Percentiles rank a stretch among this genome's conserved stretches.
Evolutionary conservation across 35 echinoderm and acorn worm species (phyloP).

Genomic region (Ophioderma brevispina): DNA sequence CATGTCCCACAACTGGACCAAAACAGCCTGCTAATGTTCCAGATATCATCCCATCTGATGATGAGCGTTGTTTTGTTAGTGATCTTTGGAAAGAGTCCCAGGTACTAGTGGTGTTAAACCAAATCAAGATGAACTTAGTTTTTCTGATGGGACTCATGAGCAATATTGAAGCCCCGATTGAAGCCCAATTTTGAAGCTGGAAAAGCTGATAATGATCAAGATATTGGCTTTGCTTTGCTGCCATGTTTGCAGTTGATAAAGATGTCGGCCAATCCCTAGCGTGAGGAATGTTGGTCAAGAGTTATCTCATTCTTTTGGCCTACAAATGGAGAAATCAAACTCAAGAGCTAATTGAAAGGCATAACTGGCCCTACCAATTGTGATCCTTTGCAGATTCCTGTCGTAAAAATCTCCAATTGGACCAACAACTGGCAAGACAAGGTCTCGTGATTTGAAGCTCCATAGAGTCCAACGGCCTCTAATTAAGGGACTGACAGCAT

Average conservation of each 20-base stretch:
- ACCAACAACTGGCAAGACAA: slow-evolving; percentile 19
- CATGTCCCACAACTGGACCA: no score
- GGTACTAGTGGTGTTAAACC: no score
- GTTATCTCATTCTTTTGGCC: not conserved
- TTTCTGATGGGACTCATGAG: no score
- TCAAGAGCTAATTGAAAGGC: slow-evolving; percentile 3
- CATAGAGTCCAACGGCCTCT: slow-evolving; percentile 50
- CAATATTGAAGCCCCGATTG: no score
- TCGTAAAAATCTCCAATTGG: slow-evolving; percentile 49
- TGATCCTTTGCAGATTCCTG: slow-evolving; percentile 9
- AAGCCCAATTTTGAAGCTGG: no score
- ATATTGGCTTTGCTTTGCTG: not conserved
- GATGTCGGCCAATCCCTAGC: not conserved
- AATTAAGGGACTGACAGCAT: slow-evolving; percentile 43
- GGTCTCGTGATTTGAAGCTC: slow-evolving; percentile 30
- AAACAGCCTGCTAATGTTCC: no score
- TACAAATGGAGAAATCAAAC: not conserved
- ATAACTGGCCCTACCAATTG: slow-evolving; percentile 17
- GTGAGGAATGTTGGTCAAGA: not conserved
- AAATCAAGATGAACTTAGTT: no score
- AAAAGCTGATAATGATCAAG: not conserved
- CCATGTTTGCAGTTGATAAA: not conserved
- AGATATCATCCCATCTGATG: no score
- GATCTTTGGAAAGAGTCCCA: no score
- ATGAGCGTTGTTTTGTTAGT: no score